Percentiles rank a stretch among this genome's conserved stretches.
phyloP scores from a whole-genome alignment of 2,113 vertebrate species.

The Casuarius casuarius region DNA sequence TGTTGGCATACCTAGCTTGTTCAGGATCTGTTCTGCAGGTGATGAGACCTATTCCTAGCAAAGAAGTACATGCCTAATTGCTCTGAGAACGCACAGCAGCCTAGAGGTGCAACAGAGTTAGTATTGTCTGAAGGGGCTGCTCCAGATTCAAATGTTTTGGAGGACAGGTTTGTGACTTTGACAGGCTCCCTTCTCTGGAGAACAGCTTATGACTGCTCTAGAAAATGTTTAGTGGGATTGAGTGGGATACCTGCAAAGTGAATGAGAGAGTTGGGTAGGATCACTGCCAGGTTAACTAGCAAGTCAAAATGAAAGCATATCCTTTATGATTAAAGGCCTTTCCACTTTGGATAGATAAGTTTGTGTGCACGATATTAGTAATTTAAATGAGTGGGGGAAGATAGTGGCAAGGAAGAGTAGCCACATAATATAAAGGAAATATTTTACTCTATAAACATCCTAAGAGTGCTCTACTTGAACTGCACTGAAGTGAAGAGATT shows the following conservation, averaged over 20 bases:
- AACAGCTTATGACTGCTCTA: neutral
- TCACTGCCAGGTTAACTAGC: neutral
- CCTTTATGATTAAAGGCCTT: neutral
- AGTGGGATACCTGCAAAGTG: neutral
- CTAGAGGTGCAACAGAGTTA: neutral
- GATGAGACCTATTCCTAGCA: neutral
- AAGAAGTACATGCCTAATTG: neutral
- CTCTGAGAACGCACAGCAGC: neutral
- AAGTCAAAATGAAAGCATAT: neutral
- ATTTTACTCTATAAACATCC: neutral
- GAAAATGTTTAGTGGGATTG: neutral
- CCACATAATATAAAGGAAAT: neutral
- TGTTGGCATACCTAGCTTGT: neutral
- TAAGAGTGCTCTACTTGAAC: neutral
- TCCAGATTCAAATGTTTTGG: neutral
- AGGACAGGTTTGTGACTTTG: neutral
- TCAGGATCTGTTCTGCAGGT: neutral
- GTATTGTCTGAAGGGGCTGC: neutral
- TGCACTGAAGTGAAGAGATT: neutral
- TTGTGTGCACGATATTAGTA: rapidly evolving
- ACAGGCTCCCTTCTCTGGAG: neutral
- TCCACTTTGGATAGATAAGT: neutral
- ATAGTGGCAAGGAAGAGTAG: neutral
- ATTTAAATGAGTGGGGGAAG: neutral
- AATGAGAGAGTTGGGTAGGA: neutral